phyloP scores from a whole-genome alignment of 2,113 vertebrate species.

The Notarius lentiginosus region DNA sequence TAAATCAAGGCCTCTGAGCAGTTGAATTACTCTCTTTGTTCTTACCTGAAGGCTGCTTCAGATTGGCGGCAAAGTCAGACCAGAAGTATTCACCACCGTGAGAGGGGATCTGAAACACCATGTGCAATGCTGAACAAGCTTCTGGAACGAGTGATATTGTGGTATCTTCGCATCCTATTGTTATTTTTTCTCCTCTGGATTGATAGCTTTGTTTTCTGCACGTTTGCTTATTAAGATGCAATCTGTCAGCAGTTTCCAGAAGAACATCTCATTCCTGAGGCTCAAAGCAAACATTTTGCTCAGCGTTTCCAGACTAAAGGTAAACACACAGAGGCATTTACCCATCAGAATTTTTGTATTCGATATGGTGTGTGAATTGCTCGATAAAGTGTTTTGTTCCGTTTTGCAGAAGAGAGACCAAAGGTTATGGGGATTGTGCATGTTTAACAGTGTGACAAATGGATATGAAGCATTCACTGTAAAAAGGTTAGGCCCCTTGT shows the following conservation, averaged over 20 bases:
- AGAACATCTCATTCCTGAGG: slow-evolving; percentile 59
- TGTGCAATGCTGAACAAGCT: not conserved
- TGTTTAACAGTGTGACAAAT: slow-evolving; percentile 40
- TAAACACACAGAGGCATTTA: slow-evolving; percentile 40
- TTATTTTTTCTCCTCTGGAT: slow-evolving; percentile 37
- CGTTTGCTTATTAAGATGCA: slow-evolving; percentile 63
- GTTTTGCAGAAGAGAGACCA: not conserved
- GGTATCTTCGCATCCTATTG: not conserved
- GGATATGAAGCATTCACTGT: slow-evolving; percentile 14
- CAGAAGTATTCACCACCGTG: not conserved
- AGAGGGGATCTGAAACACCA: not conserved
- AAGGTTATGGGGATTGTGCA: not conserved
- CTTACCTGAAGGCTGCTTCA: slow-evolving; percentile 15
- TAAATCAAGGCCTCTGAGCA: slow-evolving; percentile 20
- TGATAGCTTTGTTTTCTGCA: slow-evolving; percentile 54
- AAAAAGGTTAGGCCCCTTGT: slow-evolving; percentile 31
- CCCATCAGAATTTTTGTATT: not conserved
- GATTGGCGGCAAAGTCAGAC: not conserved
- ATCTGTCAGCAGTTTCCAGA: slow-evolving; percentile 54
- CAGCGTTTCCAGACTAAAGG: slow-evolving; percentile 16
- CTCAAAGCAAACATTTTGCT: slow-evolving; percentile 55
- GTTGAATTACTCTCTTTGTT: not conserved
- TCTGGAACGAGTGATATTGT: not conserved
- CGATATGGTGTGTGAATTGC: slow-evolving; percentile 6
- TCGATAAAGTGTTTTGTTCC: not conserved